Evolutionary conservation across 1,140 invertebrate genomes (phyloP), one percentile per base, ranked within the genome.

Genomic region (Leptonema lineaticorne): DNA sequence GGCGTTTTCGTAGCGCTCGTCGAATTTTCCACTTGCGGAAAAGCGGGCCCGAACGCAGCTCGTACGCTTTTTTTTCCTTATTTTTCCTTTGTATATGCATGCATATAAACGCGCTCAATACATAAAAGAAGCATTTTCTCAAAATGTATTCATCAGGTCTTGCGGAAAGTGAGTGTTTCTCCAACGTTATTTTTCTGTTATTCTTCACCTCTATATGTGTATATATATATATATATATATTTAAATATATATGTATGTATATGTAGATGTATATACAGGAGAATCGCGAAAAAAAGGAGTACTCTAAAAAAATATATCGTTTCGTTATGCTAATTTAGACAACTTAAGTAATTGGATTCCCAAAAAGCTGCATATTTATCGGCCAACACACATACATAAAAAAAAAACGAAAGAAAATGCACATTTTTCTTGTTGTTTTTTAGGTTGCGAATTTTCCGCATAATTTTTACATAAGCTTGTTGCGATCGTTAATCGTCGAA

Each of bases 271-370:
- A n/a, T n/a, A n/a, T n/a, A n/a, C n/a, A n/a, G n/a, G n/a, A n/a
- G n/a, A n/a, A n/a, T n/a, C n/a, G n/a, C n/a, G n/a, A n/a, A 20
- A 9, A 24, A 11, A n/a, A 24, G 24, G 50, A 7, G 27, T 53
- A 33, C 57, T 46, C 41, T n/a, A n/a, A n/a, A 46, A 62, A 62
- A 62, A 62, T 62, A 59, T 59, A 62, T 62, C 33, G 59, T 27
- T 37, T 28, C 33, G 41, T 11, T 62, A 62, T 62, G 59, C 59
- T 62, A 62, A 62, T 62, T n/a, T n/a, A 24, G 24, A 62, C 33
- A 41, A 45, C 41, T 62, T 62, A 62, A 62, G 59, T 62, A 62
- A 62, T 62, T 62, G 59, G 22, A 62, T 62, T 62, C 59, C 24
- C 59, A 27, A 22, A 33, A 59, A 27, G 57, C 28, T 37, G 28